These are phyloP conservation scores for Neoarius graeffei DNA, from an alignment of 2,113 vertebrate genomes.

Conservation along the genomic window DNA sequence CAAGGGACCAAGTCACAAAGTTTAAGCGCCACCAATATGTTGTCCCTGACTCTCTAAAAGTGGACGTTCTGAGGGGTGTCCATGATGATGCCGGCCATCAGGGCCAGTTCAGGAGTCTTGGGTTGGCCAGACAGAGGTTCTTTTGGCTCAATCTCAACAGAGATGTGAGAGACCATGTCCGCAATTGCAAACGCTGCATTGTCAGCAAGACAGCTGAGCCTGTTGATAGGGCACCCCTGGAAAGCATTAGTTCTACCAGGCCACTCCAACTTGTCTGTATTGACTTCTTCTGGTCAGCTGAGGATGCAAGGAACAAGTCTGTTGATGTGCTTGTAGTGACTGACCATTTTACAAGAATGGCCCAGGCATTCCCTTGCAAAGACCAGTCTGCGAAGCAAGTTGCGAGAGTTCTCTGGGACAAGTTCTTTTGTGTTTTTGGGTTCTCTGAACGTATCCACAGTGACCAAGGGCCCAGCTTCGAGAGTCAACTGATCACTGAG, in stretches of 20 bases:
- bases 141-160: constrained; percentile 41
- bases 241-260: constrained; percentile 32
- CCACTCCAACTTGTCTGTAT: constrained; percentile 40
- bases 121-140: constrained; percentile 21
- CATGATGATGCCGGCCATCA: constrained; percentile 43
- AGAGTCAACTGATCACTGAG: background rate
- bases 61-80: background rate
- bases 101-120: constrained; percentile 36
- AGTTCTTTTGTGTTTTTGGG: background rate
- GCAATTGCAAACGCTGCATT: constrained; percentile 14
- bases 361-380: no score
- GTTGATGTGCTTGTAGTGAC: constrained; percentile 9
- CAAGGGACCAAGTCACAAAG: background rate
- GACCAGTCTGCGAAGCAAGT: constrained; percentile 6
- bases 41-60: background rate
- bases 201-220: constrained; percentile 9
- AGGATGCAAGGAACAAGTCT: background rate
- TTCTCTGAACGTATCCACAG: background rate
- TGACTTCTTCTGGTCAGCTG: constrained; percentile 33
- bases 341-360: background rate
- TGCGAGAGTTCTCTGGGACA: background rate
- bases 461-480: background rate
- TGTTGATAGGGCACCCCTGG: constrained; percentile 20
- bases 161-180: constrained; percentile 39
- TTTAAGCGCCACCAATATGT: background rate